Percentiles rank a stretch among this genome's conserved stretches.
These are phyloP conservation scores for Agriopis leucophaearia DNA, from an alignment of 2,888 invertebrate species.

Conservation along the genomic window DNA sequence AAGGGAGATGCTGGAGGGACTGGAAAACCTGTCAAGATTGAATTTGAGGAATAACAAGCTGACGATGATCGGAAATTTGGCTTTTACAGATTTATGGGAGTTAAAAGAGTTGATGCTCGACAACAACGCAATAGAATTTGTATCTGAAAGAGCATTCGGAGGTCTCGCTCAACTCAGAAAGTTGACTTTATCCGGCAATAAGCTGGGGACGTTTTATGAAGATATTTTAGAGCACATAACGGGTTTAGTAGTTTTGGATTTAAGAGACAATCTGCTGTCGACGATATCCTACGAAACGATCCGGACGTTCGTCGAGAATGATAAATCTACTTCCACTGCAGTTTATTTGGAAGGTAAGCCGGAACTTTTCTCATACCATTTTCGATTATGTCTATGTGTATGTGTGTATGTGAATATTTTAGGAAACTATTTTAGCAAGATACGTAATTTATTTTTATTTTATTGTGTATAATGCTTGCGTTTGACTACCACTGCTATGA, in stretches of 20 bases:
- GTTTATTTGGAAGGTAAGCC: slow-evolving; percentile 92
- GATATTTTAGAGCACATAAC: slow-evolving; percentile 90
- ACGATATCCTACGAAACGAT: slow-evolving; percentile 92
- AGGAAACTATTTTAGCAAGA: background rate
- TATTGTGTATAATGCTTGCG: no score
- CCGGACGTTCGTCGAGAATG: slow-evolving; percentile 90
- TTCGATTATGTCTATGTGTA: slow-evolving; percentile 36
- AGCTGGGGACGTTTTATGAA: slow-evolving; percentile 89
- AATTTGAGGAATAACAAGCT: slow-evolving; percentile 91
- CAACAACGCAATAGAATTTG: slow-evolving; percentile 89
- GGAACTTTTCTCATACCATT: slow-evolving; percentile 48
- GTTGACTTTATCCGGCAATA: slow-evolving; percentile 91
- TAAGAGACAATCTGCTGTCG: slow-evolving; percentile 91
- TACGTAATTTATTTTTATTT: no score
- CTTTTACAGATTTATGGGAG: slow-evolving; percentile 92
- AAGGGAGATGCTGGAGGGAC: slow-evolving; percentile 91
- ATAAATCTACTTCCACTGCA: slow-evolving; percentile 90
- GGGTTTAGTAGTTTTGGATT: slow-evolving; percentile 90
- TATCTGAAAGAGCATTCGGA: slow-evolving; percentile 92
- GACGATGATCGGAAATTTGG: slow-evolving; percentile 92
- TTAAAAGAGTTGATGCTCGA: slow-evolving; percentile 90
- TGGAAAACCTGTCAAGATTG: slow-evolving; percentile 90
- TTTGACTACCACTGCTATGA: no score
- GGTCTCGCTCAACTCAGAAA: slow-evolving; percentile 90
- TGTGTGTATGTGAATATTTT: background rate